Evolutionary conservation across 2,888 invertebrate genomes (phyloP), one percentile per base, ranked within the genome.

Genomic region (Nomada lathburiana): DNA sequence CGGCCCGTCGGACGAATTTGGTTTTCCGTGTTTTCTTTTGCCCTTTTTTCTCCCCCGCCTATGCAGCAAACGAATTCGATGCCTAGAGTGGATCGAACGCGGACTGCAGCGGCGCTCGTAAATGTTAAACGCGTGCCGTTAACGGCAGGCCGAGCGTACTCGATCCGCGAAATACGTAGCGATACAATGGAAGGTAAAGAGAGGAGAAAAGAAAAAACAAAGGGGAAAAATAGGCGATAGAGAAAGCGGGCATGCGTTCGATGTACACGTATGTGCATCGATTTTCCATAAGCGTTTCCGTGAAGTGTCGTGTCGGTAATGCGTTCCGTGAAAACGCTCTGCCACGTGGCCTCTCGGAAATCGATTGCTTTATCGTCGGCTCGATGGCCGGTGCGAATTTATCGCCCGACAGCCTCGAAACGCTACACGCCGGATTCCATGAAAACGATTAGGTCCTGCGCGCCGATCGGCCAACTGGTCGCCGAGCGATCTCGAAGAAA

Each of bases 241-340:
- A 44, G 53, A 11, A 18, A 62, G 50, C 47, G 75, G 10, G 26
- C 16, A 16, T 55, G 44, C 18, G 60, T 53, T 36, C 47, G 60
- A 47, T 47, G 55, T 23, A 11, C 55, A n/a, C 10, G 60, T 47
- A 42, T 44, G 59, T 29, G 53, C 62, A 88, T 88, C 82, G 88
- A 88, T 88, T 88, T 87, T 78, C 80, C 87, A 82, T 83, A 84
- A 85, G 77, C 79, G 68, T 64, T 89, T 87, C 86, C 55, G 57
- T 75, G 87, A 88, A 88, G 52, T 79, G 68, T 67, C 65, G 76
- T 62, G 72, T 53, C 65, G 55, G 74, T 50, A 16, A 23, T 16
- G 65, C 69, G 70, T 87, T 89, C 82, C 86, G 67, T 79, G 77
- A 85, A 89, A 86, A 80, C 60, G 67, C 73, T 50, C 50, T 76